Conservation (phyloP, 1,140 invertebrate species). For the Bathynomus jamesi region DNA sequence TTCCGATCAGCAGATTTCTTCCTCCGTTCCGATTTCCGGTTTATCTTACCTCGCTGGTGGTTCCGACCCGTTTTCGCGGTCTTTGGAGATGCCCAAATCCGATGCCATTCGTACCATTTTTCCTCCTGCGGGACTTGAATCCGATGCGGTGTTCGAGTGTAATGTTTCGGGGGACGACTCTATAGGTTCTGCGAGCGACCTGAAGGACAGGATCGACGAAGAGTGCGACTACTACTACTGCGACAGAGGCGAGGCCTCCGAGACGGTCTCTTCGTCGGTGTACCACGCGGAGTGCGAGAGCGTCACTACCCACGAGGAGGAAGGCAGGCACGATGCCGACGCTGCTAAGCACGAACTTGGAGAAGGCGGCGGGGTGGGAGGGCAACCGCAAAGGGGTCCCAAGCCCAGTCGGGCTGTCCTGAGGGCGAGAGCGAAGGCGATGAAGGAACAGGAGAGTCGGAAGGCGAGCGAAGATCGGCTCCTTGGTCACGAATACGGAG, state of each 20-base stretch:
- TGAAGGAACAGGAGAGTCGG: conserved; percentile 42
- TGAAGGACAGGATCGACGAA: conserved; percentile 52
- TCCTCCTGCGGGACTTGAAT: too few relatives aligned
- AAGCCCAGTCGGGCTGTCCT: conserved; percentile 37
- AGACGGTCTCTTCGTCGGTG: conserved; percentile 59
- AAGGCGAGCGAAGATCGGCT: conserved; percentile 45
- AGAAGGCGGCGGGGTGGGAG: conserved; percentile 50
- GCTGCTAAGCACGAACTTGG: too few relatives aligned
- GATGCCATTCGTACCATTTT: too few relatives aligned
- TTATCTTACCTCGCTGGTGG: background rate
- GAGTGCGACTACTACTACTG: conserved; percentile 45
- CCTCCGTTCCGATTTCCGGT: background rate
- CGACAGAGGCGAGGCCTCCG: conserved; percentile 53
- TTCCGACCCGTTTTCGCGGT: background rate
- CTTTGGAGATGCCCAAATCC: background rate
- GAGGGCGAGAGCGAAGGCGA: conserved; percentile 30
- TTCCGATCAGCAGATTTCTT: background rate
- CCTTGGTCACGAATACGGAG: conserved; percentile 69
- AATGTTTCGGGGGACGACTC: conserved; percentile 55
- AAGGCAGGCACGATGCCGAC: conserved; percentile 42
- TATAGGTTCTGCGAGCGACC: conserved; percentile 64
- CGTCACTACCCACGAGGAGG: conserved; percentile 56
- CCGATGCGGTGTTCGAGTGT: conserved; percentile 42
- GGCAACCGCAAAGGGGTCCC: conserved; percentile 16
- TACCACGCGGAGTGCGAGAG: conserved; percentile 65